Percentiles rank a stretch among this genome's conserved stretches.
Evolutionary conservation across 2,113 vertebrate genomes (phyloP).

Genomic region (Eulemur macaco): DNA sequence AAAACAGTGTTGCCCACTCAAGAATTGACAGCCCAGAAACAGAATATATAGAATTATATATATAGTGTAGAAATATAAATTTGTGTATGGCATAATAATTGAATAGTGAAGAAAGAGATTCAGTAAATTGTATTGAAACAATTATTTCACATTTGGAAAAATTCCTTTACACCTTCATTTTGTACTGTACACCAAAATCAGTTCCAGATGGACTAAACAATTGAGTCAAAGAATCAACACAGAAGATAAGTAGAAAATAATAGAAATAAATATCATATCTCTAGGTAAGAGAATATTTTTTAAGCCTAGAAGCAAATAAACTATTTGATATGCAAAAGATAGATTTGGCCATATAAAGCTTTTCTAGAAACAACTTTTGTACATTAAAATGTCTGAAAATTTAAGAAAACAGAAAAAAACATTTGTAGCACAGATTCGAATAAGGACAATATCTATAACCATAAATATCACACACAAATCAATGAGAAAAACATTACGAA

Average conservation of each 20-base stretch:
- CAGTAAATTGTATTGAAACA: background rate
- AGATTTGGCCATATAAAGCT: background rate
- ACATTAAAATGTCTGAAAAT: background rate
- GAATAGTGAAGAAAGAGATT: background rate
- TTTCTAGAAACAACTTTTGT: background rate
- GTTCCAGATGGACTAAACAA: background rate
- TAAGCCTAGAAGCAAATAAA: background rate
- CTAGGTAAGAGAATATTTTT: background rate
- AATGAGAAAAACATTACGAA: background rate
- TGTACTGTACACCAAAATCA: background rate
- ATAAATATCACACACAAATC: background rate
- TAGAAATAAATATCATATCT: background rate
- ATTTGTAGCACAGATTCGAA: background rate
- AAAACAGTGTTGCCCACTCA: background rate
- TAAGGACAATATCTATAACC: background rate
- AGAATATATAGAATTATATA: background rate
- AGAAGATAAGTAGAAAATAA: background rate
- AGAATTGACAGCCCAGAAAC: background rate
- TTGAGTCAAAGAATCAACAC: background rate
- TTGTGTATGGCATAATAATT: background rate
- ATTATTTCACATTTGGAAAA: constrained; percentile 17
- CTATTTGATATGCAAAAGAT: background rate
- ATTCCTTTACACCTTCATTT: background rate
- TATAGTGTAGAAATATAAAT: background rate
- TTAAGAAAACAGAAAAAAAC: background rate